phyloP scores from a whole-genome alignment of 35 echinoderm and acorn worm species.

The Diadema setosum region DNA sequence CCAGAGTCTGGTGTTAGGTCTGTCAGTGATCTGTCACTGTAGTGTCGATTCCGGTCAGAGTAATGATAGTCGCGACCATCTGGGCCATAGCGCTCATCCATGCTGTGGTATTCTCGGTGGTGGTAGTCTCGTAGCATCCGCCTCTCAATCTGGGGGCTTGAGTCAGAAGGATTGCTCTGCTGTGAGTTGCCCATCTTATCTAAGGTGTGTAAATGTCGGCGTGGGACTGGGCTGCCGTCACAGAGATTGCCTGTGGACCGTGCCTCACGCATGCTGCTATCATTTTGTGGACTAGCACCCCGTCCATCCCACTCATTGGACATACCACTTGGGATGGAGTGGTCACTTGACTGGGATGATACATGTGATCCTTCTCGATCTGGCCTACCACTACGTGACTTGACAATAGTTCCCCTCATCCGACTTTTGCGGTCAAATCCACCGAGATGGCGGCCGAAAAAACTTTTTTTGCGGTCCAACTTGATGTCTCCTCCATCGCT shows the following conservation, averaged over 20 bases:
- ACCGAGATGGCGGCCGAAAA: conserved; percentile 84
- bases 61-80: conserved; percentile 18
- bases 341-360: conserved; percentile 5
- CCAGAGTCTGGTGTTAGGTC: conserved; percentile 99
- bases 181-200: conserved; percentile 4
- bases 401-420: conserved; percentile 79
- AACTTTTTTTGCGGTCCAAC: conserved; percentile 96
- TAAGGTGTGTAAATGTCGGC: background rate
- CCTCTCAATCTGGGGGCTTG: background rate
- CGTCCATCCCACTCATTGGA: conserved; percentile 89
- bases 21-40: conserved; percentile 63
- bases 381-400: background rate
- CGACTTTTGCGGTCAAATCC: conserved; percentile 72
- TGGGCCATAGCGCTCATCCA: conserved; percentile 1
- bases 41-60: conserved; percentile 27
- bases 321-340: conserved; percentile 49
- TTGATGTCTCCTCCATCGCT: conserved; percentile 44
- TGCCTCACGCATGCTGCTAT: conserved; percentile 55
- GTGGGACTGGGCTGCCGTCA: conserved; percentile 54
- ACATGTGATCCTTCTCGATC: conserved; percentile 1
- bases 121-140: conserved; percentile 1
- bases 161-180: conserved; percentile 11
- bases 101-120: background rate
- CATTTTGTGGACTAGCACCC: conserved; percentile 55
- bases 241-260: conserved; percentile 77